Conservation (phyloP, 2,797 vertebrate species). For the Neopelma chrysocephalum region DNA sequence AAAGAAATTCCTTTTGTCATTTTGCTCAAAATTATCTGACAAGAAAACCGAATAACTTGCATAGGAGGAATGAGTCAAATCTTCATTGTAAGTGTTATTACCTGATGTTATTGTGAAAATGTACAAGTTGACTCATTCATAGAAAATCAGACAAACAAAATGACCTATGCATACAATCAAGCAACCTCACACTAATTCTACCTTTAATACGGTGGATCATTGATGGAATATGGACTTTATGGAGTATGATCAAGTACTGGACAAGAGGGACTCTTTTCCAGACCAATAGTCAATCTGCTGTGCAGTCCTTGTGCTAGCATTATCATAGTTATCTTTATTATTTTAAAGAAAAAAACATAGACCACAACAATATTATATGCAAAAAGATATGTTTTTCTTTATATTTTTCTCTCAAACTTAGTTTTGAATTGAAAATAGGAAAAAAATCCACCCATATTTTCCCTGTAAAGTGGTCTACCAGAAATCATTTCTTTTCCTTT, state of each 20-base stretch:
- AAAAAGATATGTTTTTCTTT: fast-evolving
- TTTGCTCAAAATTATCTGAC: neutral
- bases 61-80: conserved; percentile 54
- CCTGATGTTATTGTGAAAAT: neutral
- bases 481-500: neutral
- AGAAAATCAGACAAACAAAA: conserved; percentile 12
- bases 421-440: neutral
- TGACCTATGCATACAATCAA: neutral
- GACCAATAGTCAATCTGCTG: neutral
- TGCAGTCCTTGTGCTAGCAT: neutral
- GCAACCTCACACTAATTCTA: neutral
- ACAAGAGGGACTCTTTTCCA: neutral
- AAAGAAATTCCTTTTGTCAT: neutral
- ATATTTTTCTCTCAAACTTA: neutral
- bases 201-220: neutral
- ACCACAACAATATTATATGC: fast-evolving
- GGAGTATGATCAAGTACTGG: neutral
- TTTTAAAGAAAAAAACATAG: neutral
- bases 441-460: fast-evolving
- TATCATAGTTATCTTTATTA: neutral
- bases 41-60: neutral
- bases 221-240: neutral
- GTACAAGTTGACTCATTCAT: conserved; percentile 3
- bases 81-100: neutral
- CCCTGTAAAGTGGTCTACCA: neutral